A percentile compares a stretch with the other conserved stretches of the same genome.
Evolutionary conservation across 2,113 vertebrate genomes (phyloP).

Genomic region (Prunella fulvescens): DNA sequence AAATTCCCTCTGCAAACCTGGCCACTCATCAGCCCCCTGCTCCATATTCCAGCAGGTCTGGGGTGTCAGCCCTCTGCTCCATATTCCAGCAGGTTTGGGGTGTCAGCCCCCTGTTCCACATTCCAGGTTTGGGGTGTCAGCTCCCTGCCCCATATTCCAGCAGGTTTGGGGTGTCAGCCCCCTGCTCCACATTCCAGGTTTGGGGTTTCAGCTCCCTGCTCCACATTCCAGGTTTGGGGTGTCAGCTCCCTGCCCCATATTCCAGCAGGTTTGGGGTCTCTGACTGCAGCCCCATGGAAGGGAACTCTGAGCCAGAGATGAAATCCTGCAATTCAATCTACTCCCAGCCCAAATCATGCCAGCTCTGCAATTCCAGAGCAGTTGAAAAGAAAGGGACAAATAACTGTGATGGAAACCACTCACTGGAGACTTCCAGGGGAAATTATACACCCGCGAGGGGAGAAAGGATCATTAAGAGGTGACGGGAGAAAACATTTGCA

Average conservation of each 20-base stretch:
- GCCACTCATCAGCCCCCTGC: neutral
- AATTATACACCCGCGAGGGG: conserved; percentile 23
- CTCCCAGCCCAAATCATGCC: conserved; percentile 1
- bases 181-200: neutral
- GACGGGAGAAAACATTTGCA: conserved; percentile 57
- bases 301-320: neutral
- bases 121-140: too few relatives aligned
- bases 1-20: neutral
- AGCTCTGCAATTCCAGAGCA: neutral
- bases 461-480: conserved; percentile 41
- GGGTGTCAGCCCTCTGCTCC: neutral
- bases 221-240: neutral
- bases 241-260: neutral
- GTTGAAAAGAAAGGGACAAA: conserved; percentile 37
- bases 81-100: too few relatives aligned
- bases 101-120: neutral
- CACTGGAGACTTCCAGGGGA: conserved; percentile 32
- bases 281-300: neutral
- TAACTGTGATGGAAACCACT: conserved; percentile 34
- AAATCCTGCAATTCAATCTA: conserved; percentile 11
- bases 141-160: too few relatives aligned
- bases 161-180: neutral
- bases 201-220: neutral
- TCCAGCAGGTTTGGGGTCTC: neutral
- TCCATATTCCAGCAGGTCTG: neutral